phyloP scores from a whole-genome alignment of 2,888 invertebrate genomes.

The Lithophane leautieri region DNA sequence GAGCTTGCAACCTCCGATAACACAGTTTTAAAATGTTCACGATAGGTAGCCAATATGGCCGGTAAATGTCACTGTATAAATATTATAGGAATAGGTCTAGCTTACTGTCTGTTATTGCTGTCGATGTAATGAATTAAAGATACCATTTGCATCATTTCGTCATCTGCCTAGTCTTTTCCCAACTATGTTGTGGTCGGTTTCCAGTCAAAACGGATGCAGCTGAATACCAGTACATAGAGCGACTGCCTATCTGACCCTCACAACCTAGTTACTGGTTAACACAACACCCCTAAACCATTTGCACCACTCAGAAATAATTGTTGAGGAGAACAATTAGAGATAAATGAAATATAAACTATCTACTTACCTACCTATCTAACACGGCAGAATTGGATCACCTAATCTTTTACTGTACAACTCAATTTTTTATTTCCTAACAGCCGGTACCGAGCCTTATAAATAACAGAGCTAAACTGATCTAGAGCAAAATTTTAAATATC shows the following conservation, averaged over 20 bases:
- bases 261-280: background rate
- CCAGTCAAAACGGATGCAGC: background rate
- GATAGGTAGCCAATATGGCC: background rate
- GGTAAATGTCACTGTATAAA: slow-evolving; percentile 31
- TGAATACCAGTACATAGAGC: background rate
- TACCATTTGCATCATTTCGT: background rate
- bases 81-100: background rate
- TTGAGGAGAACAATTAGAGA: background rate
- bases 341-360: background rate
- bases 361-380: background rate
- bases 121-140: background rate
- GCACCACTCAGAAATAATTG: background rate
- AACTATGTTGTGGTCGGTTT: background rate
- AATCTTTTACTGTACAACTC: background rate
- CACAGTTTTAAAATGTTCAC: slow-evolving; percentile 35
- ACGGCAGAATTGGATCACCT: background rate
- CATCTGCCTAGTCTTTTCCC: no score
- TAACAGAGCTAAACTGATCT: background rate
- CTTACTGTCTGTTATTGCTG: background rate
- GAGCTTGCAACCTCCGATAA: slow-evolving; percentile 39
- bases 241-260: background rate
- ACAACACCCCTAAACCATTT: background rate
- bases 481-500: background rate
- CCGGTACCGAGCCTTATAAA: background rate
- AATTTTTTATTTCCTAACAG: background rate